phyloP scores from a whole-genome alignment of 2,888 invertebrate genomes.

The Pandemis cinnamomeana region DNA sequence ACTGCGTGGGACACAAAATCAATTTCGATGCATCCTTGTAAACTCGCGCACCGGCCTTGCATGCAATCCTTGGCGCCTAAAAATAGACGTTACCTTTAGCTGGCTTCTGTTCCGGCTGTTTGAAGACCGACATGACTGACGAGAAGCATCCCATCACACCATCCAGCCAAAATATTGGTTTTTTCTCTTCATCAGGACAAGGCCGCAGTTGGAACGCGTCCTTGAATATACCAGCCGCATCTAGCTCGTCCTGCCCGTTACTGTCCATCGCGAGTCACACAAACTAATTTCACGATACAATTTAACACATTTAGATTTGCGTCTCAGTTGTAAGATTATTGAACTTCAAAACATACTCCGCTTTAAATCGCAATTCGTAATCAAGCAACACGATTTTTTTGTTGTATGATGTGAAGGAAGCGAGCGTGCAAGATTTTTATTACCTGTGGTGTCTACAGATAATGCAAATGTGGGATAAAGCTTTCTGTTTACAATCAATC shows the following conservation, averaged over 20 bases:
- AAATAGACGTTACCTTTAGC: slow-evolving; percentile 78
- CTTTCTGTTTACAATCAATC: not conserved
- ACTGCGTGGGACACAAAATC: slow-evolving; percentile 34
- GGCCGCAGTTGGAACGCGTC: slow-evolving; percentile 49
- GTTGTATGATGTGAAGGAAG: not conserved
- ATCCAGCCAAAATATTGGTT: slow-evolving; percentile 88
- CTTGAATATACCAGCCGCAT: slow-evolving; percentile 47
- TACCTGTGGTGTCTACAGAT: not conserved
- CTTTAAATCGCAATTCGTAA: not conserved
- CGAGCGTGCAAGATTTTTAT: not conserved
- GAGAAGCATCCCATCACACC: slow-evolving; percentile 95
- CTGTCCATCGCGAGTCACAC: slow-evolving; percentile 40
- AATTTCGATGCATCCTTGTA: slow-evolving; percentile 35
- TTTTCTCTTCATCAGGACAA: slow-evolving; percentile 68
- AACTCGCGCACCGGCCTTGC: slow-evolving; percentile 39
- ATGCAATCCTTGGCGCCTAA: slow-evolving; percentile 30
- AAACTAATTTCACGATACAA: slow-evolving; percentile 6
- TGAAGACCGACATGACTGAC: slow-evolving; percentile 94
- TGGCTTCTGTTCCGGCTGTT: slow-evolving; percentile 89
- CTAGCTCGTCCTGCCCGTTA: slow-evolving; percentile 47
- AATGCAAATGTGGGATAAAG: not conserved
- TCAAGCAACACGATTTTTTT: slow-evolving; percentile 8
- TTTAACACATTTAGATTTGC: slow-evolving; percentile 21
- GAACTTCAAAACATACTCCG: slow-evolving; percentile 33
- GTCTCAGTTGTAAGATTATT: not conserved